A percentile compares a stretch with the other conserved stretches of the same genome.
Conservation (phyloP, 2,888 invertebrate genomes). For the Odontomyia ornata region DNA sequence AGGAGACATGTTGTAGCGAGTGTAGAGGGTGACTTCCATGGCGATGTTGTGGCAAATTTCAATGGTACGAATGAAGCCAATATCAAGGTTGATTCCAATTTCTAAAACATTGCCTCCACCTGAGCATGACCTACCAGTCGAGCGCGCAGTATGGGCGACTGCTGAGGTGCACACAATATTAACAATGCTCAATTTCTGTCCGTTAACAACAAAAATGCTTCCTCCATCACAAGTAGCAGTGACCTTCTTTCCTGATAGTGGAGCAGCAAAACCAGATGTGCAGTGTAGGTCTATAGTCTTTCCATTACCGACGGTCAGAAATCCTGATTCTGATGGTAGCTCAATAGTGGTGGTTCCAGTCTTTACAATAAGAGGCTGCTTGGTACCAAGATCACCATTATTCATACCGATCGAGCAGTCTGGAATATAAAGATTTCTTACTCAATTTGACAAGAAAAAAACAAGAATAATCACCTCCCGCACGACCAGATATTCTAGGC, state of each 20-base stretch:
- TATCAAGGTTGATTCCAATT: conserved; percentile 60
- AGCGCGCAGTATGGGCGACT: conserved; percentile 56
- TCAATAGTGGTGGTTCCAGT: conserved; percentile 59
- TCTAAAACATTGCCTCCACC: conserved; percentile 57
- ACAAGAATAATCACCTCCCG: conserved; percentile 24
- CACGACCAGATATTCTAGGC: not conserved
- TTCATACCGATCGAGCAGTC: conserved; percentile 64
- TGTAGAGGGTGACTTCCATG: conserved; percentile 61
- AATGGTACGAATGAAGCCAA: conserved; percentile 59
- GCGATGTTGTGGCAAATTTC: conserved; percentile 63
- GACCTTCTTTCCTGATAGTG: conserved; percentile 52
- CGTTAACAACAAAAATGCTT: conserved; percentile 53
- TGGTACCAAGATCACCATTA: conserved; percentile 66
- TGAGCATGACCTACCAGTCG: conserved; percentile 56
- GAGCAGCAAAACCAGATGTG: conserved; percentile 51
- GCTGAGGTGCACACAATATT: conserved; percentile 58
- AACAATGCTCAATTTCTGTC: conserved; percentile 54
- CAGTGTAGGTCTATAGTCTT: conserved; percentile 58
- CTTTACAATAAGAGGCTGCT: conserved; percentile 70
- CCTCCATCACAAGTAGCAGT: conserved; percentile 56
- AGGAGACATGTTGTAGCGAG: conserved; percentile 61
- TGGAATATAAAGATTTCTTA: too few species aligned
- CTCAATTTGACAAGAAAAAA: not conserved
- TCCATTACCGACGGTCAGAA: conserved; percentile 55
- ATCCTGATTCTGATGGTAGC: conserved; percentile 56